These are phyloP conservation scores for Chaetogeoica ovagalla DNA, from an alignment of 2,888 invertebrate genomes.

Conservation along the genomic window DNA sequence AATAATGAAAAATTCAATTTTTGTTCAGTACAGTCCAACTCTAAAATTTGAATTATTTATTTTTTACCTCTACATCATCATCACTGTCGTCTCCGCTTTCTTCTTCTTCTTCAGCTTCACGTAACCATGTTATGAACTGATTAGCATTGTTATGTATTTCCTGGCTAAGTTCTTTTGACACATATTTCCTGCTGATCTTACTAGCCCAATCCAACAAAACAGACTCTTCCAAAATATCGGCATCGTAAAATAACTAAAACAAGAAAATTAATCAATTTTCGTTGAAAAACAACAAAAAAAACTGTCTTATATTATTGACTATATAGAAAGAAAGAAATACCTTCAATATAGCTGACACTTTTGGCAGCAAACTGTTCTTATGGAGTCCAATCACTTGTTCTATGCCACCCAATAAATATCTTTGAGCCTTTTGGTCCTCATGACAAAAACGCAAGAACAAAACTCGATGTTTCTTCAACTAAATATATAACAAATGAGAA, in stretches of 20 bases:
- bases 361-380: conserved; percentile 77
- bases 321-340: conserved; percentile 58
- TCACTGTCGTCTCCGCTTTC: conserved; percentile 75
- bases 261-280: conserved; percentile 15
- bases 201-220: conserved; percentile 93
- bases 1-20: too few relatives aligned
- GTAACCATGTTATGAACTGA: conserved; percentile 94
- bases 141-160: conserved; percentile 91
- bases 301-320: not conserved
- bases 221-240: conserved; percentile 92
- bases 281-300: conserved; percentile 5
- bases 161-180: conserved; percentile 83
- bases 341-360: conserved; percentile 87
- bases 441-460: conserved; percentile 81
- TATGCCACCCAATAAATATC: conserved; percentile 90
- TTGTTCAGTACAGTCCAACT: too few relatives aligned
- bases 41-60: not conserved
- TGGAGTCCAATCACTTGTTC: conserved; percentile 88
- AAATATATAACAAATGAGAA: conserved; percentile 56
- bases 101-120: conserved; percentile 94
- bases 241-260: conserved; percentile 82
- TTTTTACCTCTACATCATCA: conserved; percentile 67
- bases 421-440: conserved; percentile 81
- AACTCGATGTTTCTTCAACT: conserved; percentile 76
- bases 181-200: conserved; percentile 94